A percentile compares a stretch with the other conserved stretches of the same genome.
phyloP scores from a whole-genome alignment of 2,113 vertebrate species.

The Pithys albifrons region DNA sequence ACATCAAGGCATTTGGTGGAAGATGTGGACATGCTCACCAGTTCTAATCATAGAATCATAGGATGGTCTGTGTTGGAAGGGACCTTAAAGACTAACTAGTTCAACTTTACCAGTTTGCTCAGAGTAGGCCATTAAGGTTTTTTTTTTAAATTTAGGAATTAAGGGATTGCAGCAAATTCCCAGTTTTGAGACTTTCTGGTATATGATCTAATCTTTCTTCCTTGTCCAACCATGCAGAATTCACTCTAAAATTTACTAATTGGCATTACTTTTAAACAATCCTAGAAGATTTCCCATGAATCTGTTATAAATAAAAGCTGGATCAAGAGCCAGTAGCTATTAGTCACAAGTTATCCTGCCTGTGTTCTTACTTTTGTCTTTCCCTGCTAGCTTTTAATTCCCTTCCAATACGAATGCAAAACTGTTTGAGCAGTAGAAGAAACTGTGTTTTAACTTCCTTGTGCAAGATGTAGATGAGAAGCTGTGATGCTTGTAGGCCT shows the following conservation, averaged over 20 bases:
- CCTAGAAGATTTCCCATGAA: background rate
- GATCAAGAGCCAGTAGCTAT: background rate
- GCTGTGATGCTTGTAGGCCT: background rate
- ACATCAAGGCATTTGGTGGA: background rate
- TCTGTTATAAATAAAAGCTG: background rate
- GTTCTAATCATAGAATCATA: background rate
- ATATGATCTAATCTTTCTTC: background rate
- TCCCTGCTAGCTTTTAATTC: background rate
- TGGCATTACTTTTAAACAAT: background rate
- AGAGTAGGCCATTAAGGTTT: background rate
- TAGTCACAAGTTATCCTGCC: background rate
- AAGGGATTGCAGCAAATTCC: background rate
- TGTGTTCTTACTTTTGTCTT: background rate
- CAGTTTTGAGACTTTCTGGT: background rate
- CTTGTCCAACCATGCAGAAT: background rate
- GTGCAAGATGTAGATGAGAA: background rate
- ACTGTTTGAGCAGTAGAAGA: background rate
- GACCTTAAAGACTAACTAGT: background rate
- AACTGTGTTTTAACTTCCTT: background rate
- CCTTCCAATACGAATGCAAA: background rate
- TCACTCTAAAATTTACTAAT: background rate
- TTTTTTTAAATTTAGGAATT: background rate
- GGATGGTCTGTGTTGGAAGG: background rate
- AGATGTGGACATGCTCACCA: background rate
- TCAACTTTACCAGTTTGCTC: background rate